A percentile compares a stretch with the other conserved stretches of the same genome.
Evolutionary conservation across 23 tunicate species (phyloP).

Genomic region (Halocynthia aurantium): DNA sequence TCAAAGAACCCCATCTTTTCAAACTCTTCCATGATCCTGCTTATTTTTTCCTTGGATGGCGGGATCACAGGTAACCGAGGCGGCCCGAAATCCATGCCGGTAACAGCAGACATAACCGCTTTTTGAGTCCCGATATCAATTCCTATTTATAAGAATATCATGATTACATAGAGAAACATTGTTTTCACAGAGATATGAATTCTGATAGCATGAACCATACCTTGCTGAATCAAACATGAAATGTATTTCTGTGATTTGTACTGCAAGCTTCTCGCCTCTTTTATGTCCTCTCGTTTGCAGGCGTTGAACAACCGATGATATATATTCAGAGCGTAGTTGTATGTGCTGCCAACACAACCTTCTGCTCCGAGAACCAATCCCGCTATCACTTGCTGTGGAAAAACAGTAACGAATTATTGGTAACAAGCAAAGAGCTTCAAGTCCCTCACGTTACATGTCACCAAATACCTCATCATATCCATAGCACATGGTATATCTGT

Average conservation of each 20-base stretch:
- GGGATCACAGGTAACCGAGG: constrained; percentile 52
- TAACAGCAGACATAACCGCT: constrained; percentile 48
- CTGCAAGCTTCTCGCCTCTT: constrained; percentile 27
- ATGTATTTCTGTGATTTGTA: constrained; percentile 31
- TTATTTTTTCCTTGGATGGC: constrained; percentile 33
- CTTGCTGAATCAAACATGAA: constrained; percentile 25
- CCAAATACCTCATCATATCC: constrained; percentile 62
- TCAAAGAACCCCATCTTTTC: constrained; percentile 51
- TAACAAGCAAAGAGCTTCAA: background rate
- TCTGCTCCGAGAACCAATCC: constrained; percentile 56
- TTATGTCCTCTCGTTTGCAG: constrained; percentile 21
- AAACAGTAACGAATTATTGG: background rate
- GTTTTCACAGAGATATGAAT: background rate
- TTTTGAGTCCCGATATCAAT: constrained; percentile 53
- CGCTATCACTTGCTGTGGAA: constrained; percentile 62
- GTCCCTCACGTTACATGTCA: background rate
- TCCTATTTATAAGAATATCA: constrained; percentile 14
- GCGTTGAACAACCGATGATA: constrained; percentile 45
- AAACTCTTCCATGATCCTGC: constrained; percentile 26
- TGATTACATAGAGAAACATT: background rate
- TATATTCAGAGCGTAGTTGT: constrained; percentile 71
- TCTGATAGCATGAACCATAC: constrained; percentile 8
- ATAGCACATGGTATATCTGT: constrained; percentile 35
- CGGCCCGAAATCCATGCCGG: constrained; percentile 79
- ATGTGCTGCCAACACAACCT: constrained; percentile 83